phyloP scores from a whole-genome alignment of 23 tunicate genomes.

The Aplidium turbinatum region DNA sequence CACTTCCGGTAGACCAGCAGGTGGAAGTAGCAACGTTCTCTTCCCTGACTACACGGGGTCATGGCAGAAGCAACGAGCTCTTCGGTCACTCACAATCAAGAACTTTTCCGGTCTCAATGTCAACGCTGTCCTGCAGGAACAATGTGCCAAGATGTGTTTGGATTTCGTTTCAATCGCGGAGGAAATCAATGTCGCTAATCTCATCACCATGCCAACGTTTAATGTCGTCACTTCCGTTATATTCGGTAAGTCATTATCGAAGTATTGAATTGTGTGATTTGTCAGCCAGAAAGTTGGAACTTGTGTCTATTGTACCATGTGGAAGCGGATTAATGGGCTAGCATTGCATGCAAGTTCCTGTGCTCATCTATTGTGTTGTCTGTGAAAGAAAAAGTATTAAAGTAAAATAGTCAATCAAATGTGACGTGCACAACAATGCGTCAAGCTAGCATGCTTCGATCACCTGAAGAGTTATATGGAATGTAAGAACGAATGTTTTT shows the following conservation, averaged over 20 bases:
- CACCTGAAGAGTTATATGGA: too few species aligned
- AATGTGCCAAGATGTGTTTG: slow-evolving; percentile 6
- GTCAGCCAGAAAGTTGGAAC: too few species aligned
- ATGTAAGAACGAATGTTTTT: too few species aligned
- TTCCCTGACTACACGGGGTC: slow-evolving; percentile 22
- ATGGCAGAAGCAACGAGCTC: slow-evolving; percentile 32
- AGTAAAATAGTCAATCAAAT: too few species aligned
- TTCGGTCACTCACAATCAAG: slow-evolving; percentile 5
- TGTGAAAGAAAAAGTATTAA: too few species aligned
- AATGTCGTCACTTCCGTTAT: slow-evolving; percentile 25
- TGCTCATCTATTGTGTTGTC: too few species aligned
- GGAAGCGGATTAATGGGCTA: too few species aligned
- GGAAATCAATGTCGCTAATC: background rate
- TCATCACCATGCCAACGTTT: slow-evolving; percentile 25
- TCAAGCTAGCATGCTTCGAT: too few species aligned
- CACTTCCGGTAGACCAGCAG: slow-evolving; percentile 2
- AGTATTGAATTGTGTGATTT: too few species aligned
- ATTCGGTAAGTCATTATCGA: slow-evolving; percentile 18
- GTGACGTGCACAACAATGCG: too few species aligned
- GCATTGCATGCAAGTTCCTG: too few species aligned
- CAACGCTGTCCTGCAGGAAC: background rate
- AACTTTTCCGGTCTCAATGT: background rate
- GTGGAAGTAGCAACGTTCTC: background rate
- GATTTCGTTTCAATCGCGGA: background rate
- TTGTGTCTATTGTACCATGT: too few species aligned